Evolutionary conservation across 2,113 vertebrate species (phyloP).

Genomic region (Pao palembangensis): DNA sequence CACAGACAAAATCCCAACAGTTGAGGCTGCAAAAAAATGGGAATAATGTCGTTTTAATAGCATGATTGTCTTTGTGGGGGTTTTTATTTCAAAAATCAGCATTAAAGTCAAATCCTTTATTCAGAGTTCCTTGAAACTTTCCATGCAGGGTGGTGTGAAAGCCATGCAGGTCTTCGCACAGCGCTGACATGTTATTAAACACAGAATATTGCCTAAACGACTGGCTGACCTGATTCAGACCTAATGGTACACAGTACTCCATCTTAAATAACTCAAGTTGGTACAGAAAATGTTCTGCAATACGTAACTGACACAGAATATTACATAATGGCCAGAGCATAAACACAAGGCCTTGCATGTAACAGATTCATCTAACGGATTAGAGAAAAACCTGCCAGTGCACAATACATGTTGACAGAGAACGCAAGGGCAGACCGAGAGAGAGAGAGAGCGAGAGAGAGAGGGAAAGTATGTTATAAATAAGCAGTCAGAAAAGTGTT

Average conservation of each 20-base stretch:
- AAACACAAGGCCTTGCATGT: too few relatives aligned
- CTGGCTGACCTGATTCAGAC: too few relatives aligned
- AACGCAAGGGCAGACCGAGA: not conserved
- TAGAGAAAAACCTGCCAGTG: slow-evolving; percentile 22
- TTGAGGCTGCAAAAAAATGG: not conserved
- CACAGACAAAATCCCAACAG: not conserved
- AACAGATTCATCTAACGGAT: too few relatives aligned
- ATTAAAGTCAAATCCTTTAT: too few relatives aligned
- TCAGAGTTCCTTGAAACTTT: not conserved
- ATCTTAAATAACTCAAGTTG: too few relatives aligned
- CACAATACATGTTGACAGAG: slow-evolving; percentile 36
- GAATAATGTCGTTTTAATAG: slow-evolving; percentile 6
- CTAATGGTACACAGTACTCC: too few relatives aligned
- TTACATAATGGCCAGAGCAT: too few relatives aligned
- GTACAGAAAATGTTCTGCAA: too few relatives aligned
- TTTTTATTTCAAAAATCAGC: too few relatives aligned
- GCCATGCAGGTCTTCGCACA: not conserved
- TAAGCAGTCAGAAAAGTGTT: slow-evolving; percentile 21
- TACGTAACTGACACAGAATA: too few relatives aligned
- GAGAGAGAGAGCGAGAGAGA: too few relatives aligned
- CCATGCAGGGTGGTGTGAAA: slow-evolving; percentile 3
- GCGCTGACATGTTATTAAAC: not conserved
- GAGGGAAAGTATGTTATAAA: slow-evolving; percentile 1
- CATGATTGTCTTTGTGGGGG: not conserved
- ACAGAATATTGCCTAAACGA: not conserved